Evolutionary conservation across 2,888 invertebrate genomes (phyloP), one percentile per base, ranked within the genome.

Genomic region (Panorpa germanica): DNA sequence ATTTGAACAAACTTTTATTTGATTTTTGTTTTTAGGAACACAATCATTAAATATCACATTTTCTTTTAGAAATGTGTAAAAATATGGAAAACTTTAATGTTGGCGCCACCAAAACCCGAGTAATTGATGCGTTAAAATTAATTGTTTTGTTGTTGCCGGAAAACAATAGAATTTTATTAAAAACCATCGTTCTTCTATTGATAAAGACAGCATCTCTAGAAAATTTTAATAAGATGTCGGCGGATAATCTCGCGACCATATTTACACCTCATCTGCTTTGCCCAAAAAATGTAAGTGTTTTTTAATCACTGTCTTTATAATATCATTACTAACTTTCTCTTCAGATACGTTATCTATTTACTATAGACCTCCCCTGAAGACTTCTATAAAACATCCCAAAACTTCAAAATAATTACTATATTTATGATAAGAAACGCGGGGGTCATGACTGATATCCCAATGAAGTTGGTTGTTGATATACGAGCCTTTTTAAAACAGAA

Each of bases 181-280:
- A 74, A 44, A 65, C 78, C 40, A 59, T 91, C n/a, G 58, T 91
- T n/a, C 59, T 66, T 38, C 59, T 91, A 37, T 57, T 91, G 8
- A 60, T 80, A 41, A 56, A 70, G 31, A 81, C 83, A 1, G 71
- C 81, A 0, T 62, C 65, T 27, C 69, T 72, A 41, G 75, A 80
- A 46, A 55, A 63, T 2, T 63, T 61, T 8, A 91, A 91, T 49
- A 74, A 80, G 56, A 91, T 91, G 91, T 77, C 81, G 1, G 70
- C 88, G 0, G 73, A 80, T 37, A 85, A 81, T 35, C 60, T 91
- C 28, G 88, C 88, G 4, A 90, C 86, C 2, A 63, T 91, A 46
- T 91, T 91, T 48, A 82, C 90, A 1, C 91, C 90, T 0, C 88
- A 90, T 55, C 55, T 91, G 13, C 56, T 91, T 36, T 88, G 88